phyloP scores from a whole-genome alignment of 2,113 vertebrate genomes.

The Lanius ludovicianus region DNA sequence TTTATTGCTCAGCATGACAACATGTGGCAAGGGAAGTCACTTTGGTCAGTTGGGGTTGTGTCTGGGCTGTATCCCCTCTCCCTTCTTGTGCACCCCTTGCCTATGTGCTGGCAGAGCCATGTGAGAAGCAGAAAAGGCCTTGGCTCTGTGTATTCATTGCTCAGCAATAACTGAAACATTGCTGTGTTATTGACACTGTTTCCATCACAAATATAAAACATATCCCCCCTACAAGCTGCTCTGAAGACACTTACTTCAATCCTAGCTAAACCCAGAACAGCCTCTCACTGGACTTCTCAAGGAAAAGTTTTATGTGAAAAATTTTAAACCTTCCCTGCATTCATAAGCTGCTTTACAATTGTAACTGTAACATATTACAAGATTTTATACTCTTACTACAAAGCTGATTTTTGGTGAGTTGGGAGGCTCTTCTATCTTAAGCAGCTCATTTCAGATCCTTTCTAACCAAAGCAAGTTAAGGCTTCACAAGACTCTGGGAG shows the following conservation, averaged over 20 bases:
- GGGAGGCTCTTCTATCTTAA: background rate
- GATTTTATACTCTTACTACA: background rate
- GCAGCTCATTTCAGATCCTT: background rate
- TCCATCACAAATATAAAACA: background rate
- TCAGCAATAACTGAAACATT: background rate
- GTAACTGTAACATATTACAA: background rate
- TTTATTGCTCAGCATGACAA: background rate
- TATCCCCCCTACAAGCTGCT: background rate
- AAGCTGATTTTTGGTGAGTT: background rate
- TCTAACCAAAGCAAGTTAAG: background rate
- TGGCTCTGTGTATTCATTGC: background rate
- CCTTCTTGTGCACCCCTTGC: background rate
- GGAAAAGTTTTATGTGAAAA: background rate
- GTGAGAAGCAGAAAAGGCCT: background rate
- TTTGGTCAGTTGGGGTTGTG: background rate
- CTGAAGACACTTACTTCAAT: background rate
- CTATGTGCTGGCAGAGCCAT: fast-evolving
- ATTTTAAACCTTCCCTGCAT: background rate
- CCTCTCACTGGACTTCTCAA: background rate
- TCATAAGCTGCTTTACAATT: background rate
- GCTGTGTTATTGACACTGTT: fast-evolving
- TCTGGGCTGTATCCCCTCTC: background rate
- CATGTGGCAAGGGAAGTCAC: too few relatives aligned
- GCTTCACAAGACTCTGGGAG: background rate
- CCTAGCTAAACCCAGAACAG: background rate